Evolutionary conservation across 2,888 invertebrate genomes (phyloP), one percentile per base, ranked within the genome.

Genomic region (Oasisia sp.): DNA sequence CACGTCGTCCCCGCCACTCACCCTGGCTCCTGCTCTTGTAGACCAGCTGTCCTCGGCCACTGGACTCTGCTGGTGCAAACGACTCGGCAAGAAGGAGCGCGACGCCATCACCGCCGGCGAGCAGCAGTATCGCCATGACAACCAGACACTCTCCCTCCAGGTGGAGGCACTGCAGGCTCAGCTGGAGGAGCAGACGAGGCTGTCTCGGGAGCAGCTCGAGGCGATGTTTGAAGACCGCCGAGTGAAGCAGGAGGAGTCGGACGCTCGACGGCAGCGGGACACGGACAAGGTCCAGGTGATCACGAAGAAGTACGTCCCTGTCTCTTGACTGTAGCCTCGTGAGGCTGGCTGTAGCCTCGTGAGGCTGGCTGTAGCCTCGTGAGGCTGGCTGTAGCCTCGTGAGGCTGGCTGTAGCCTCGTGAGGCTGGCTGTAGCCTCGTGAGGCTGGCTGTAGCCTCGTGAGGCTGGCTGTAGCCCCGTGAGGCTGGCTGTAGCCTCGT

Each of bases 151-250:
- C 12, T 94, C 94, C 8, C 93, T 95, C 32, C 95, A 96, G 93
- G 93, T 93, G 8, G 94, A 93, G 32, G 93, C 94, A 58, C 91
- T 94, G 58, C 93, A 93, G 91, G 93, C 96, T 9, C 96, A 96
- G 94, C 94, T 96, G 74, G 95, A 95, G 93, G 96, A 96, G 91
- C 96, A 96, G 93, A 95, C 96, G 0, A 95, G 95, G 92, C 94
- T 96, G 74, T 95, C 96, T 45, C 96, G 95, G 92, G 96, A 96
- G 93, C 96, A 96, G 94, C 93, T 95, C 9, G 95, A 96, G 89
- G 96, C 96, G 8, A 92, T 96, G 58, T 93, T 96, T 92, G 96
- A 96, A 93, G 96, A 96, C 93, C 93, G 96, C 7, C 93, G 95
- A 12, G 95, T 96, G 7, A 95, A 95, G 91, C 95, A 95, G 38